Percentiles rank a stretch among this genome's conserved stretches.
Evolutionary conservation across 2,888 invertebrate species (phyloP).

Genomic region (Nomada ferruginata): DNA sequence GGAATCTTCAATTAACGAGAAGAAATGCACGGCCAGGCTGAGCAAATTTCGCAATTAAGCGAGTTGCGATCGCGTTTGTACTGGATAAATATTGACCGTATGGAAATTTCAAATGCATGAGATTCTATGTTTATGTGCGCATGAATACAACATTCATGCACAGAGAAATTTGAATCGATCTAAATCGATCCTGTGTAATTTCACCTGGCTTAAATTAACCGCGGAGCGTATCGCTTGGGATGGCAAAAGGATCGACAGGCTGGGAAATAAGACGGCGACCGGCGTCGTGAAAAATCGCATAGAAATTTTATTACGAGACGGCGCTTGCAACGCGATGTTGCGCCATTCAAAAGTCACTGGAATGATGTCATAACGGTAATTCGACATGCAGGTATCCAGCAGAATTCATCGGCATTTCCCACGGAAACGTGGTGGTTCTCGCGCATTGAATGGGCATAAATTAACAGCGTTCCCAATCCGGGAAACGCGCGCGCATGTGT

Average conservation of each 20-base stretch:
- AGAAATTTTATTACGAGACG: slow-evolving; percentile 38
- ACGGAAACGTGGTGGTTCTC: slow-evolving; percentile 29
- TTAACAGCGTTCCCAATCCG: slow-evolving; percentile 46
- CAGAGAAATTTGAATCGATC: not conserved
- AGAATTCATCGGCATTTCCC: slow-evolving; percentile 41
- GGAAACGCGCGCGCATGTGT: not conserved
- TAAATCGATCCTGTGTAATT: slow-evolving; percentile 6
- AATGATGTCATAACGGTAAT: slow-evolving; percentile 44
- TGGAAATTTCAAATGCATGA: too few species aligned
- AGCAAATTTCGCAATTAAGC: not conserved
- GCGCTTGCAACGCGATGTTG: slow-evolving; percentile 31
- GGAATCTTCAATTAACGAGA: not conserved
- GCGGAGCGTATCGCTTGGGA: not conserved
- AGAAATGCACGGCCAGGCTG: not conserved
- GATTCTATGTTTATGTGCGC: not conserved
- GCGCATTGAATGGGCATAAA: slow-evolving; percentile 22
- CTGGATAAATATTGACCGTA: not conserved
- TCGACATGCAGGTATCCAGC: slow-evolving; percentile 24
- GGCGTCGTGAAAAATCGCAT: slow-evolving; percentile 11
- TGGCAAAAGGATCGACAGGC: slow-evolving; percentile 31
- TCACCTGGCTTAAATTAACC: not conserved
- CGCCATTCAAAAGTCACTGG: slow-evolving; percentile 24
- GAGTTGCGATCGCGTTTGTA: not conserved
- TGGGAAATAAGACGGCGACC: not conserved
- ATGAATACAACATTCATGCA: not conserved